These are phyloP conservation scores for Cryptus viduatorius DNA, from an alignment of 2,888 invertebrate genomes.

Conservation along the genomic window DNA sequence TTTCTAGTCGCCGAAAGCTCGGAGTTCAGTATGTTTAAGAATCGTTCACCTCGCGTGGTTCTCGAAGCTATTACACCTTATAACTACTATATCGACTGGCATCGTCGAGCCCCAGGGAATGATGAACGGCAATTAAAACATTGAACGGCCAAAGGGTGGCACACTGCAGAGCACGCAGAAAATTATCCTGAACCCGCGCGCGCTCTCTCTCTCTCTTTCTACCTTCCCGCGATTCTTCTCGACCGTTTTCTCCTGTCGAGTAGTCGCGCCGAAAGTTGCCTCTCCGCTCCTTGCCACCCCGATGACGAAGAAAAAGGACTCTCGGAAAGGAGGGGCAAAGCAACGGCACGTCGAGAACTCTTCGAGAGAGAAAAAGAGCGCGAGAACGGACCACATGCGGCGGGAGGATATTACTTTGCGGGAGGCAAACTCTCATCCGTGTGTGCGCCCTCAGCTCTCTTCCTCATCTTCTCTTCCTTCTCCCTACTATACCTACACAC, in stretches of 20 bases:
- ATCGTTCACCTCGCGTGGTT: background rate
- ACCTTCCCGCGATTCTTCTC: background rate
- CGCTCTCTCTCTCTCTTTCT: no score
- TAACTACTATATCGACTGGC: background rate
- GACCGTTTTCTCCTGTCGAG: slow-evolving; percentile 21
- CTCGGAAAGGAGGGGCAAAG: slow-evolving; percentile 14
- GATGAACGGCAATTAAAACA: slow-evolving; percentile 63
- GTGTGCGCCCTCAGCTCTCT: slow-evolving; percentile 46
- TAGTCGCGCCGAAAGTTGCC: slow-evolving; percentile 49
- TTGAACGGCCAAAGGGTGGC: slow-evolving; percentile 47
- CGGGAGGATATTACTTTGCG: slow-evolving; percentile 82
- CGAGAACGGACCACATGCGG: slow-evolving; percentile 79
- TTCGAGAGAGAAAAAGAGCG: slow-evolving; percentile 57
- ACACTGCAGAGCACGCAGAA: slow-evolving; percentile 27
- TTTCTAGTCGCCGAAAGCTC: background rate
- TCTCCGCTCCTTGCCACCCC: slow-evolving; percentile 38
- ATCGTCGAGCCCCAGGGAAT: slow-evolving; percentile 31
- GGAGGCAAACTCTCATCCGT: slow-evolving; percentile 72
- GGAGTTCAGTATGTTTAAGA: background rate
- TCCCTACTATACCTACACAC: slow-evolving; percentile 38
- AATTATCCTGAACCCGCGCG: slow-evolving; percentile 33
- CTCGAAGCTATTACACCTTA: slow-evolving; percentile 3
- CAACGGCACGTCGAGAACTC: slow-evolving; percentile 11
- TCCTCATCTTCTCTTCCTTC: slow-evolving; percentile 59
- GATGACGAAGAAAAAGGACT: slow-evolving; percentile 36